Evolutionary conservation across 1,140 invertebrate genomes (phyloP), one percentile per base, ranked within the genome.

Genomic region (Plodia interpunctella): DNA sequence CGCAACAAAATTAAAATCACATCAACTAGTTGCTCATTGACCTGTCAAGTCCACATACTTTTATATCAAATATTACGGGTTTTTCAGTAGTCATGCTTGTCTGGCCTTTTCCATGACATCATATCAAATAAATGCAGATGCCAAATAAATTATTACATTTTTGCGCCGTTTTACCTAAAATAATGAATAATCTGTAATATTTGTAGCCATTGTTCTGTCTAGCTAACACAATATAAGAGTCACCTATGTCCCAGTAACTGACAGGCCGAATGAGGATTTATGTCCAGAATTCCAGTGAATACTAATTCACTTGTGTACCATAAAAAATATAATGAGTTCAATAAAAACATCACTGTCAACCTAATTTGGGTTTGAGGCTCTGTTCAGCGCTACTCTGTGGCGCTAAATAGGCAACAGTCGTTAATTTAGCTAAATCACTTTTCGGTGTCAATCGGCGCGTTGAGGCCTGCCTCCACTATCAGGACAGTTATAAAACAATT

Each of bases 341-440:
- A 44, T 44, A 44, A 44, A 44, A 44, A 44, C 38, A 44, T 44
- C 38, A 44, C 38, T 44, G 13, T 15, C 15, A 44, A 17, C 38
- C 38, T 15, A 44, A 44, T 44, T 44, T 35, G n/a, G 11, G 1
- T 32, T 44, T 1, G 13, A 44, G 38, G 38, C 38, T 53, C 51
- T 21, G 19, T 53, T 25, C 21, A 53, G 5, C 0, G 0, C 0
- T 53, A 53, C 51, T 25, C 51, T 53, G 51, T 51, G 0, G 9
- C 17, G 57, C 62, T 65, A 61, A 65, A 69, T 65, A 55, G 52
- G 60, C 56, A 35, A 49, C 44, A 63, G 66, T 63, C 67, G 55
- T 69, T 61, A 69, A 69, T 63, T 66, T 69, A 57, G 64, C 63
- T 35, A 66, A 69, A 69, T 69, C 59, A 69, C 59, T 69, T 65